Evolutionary conservation across 2,797 vertebrate genomes (phyloP).

Genomic region (Trichosurus vulpecula): DNA sequence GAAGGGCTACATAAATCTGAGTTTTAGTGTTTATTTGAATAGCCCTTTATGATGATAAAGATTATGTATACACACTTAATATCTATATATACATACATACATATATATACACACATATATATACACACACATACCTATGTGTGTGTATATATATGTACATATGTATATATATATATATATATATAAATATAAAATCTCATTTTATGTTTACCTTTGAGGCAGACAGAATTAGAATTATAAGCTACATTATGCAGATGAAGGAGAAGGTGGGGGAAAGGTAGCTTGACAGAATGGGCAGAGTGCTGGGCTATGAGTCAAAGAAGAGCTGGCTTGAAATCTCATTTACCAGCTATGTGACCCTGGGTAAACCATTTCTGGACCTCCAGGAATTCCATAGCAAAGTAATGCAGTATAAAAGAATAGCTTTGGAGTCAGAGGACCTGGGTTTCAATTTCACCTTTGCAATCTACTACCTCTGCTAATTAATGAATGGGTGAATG

Average conservation of each 20-base stretch:
- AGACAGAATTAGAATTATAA: not conserved
- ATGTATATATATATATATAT: not conserved
- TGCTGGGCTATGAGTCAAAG: not conserved
- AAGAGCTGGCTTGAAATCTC: not conserved
- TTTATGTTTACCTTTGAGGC: not conserved
- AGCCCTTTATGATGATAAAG: not conserved
- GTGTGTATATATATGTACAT: too few species aligned
- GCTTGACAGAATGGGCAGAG: not conserved
- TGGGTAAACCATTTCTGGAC: not conserved
- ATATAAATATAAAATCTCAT: not conserved
- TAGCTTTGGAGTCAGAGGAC: not conserved
- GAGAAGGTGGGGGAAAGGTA: not conserved
- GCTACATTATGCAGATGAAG: not conserved
- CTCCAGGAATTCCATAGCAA: not conserved
- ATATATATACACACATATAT: too few species aligned
- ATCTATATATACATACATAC: not conserved
- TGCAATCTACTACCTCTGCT: not conserved
- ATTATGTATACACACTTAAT: not conserved
- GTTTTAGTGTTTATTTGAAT: not conserved
- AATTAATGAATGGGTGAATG: not conserved
- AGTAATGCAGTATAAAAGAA: not conserved
- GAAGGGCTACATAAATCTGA: not conserved
- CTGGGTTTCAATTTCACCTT: not conserved
- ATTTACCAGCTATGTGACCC: not conserved
- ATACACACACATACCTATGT: too few species aligned